A percentile compares a stretch with the other conserved stretches of the same genome.
Conservation (phyloP, 2,113 vertebrate genomes). For the Potamarius usumacintae region DNA sequence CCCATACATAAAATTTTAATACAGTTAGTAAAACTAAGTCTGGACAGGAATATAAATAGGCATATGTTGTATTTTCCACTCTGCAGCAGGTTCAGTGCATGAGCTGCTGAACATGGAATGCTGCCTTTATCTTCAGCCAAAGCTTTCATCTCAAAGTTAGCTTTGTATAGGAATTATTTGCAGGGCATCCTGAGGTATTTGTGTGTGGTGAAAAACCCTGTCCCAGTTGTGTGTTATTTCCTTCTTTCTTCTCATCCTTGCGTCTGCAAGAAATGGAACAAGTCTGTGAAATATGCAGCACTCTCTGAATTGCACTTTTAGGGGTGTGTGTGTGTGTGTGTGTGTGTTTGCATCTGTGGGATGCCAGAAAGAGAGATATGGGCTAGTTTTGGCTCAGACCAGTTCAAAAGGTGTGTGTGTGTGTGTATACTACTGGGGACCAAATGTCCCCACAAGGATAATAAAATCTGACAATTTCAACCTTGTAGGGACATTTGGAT, state of each 20-base stretch:
- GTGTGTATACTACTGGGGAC: too few species aligned
- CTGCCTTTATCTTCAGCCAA: not conserved
- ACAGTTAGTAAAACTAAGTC: not conserved
- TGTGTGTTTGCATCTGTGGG: not conserved
- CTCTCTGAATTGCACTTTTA: slow-evolving; percentile 26
- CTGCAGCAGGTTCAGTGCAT: not conserved
- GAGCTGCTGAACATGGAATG: not conserved
- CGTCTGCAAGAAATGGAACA: slow-evolving; percentile 23
- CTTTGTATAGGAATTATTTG: not conserved
- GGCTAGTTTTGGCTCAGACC: not conserved
- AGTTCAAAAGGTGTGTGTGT: not conserved
- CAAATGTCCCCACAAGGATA: too few species aligned
- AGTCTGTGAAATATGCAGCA: slow-evolving; percentile 24
- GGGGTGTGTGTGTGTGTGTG: slow-evolving; percentile 12
- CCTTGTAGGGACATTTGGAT: too few species aligned
- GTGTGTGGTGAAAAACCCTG: not conserved
- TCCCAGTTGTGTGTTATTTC: slow-evolving; percentile 28
- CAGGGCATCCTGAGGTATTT: not conserved
- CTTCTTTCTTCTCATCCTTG: slow-evolving; percentile 29
- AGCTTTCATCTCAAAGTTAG: not conserved
- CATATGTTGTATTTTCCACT: not conserved
- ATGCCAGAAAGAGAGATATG: not conserved
- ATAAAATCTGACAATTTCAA: too few species aligned
- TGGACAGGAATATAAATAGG: not conserved
- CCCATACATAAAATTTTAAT: not conserved